A percentile compares a stretch with the other conserved stretches of the same genome.
phyloP scores from a whole-genome alignment of 2,888 invertebrate genomes.

The Biston stratarius region DNA sequence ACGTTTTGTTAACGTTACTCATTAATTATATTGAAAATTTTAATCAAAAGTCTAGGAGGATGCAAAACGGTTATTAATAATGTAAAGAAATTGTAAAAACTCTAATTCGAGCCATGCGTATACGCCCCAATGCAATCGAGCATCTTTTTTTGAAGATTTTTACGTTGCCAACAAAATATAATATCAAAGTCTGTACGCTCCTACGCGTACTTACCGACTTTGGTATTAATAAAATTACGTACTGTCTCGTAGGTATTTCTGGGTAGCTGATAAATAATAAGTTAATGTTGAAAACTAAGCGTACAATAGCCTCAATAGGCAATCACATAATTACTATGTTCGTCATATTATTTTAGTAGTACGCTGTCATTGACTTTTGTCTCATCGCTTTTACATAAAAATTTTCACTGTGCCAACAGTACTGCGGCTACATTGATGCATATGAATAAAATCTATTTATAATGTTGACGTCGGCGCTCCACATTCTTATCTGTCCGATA shows the following conservation, averaged over 20 bases:
- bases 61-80: too few species aligned
- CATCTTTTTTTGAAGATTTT: too few species aligned
- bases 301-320: not conserved
- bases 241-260: not conserved
- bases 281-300: not conserved
- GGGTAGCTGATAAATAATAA: not conserved
- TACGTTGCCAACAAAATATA: too few species aligned
- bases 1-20: too few species aligned
- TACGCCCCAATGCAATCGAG: too few species aligned
- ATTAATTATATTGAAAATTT: too few species aligned
- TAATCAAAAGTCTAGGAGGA: too few species aligned
- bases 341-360: not conserved
- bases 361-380: conserved; percentile 7
- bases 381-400: conserved; percentile 12
- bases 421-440: conserved; percentile 59
- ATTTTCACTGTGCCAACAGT: conserved; percentile 39
- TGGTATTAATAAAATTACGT: too few species aligned
- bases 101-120: too few species aligned
- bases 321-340: not conserved
- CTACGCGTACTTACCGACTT: too few species aligned
- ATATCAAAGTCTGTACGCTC: too few species aligned
- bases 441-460: conserved; percentile 83
- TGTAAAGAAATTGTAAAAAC: too few species aligned
- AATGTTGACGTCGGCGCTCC: conserved; percentile 79
- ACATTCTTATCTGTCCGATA: conserved; percentile 80